These are phyloP conservation scores for Tetranychus piercei DNA, from an alignment of 2,888 invertebrate species.

Conservation along the genomic window DNA sequence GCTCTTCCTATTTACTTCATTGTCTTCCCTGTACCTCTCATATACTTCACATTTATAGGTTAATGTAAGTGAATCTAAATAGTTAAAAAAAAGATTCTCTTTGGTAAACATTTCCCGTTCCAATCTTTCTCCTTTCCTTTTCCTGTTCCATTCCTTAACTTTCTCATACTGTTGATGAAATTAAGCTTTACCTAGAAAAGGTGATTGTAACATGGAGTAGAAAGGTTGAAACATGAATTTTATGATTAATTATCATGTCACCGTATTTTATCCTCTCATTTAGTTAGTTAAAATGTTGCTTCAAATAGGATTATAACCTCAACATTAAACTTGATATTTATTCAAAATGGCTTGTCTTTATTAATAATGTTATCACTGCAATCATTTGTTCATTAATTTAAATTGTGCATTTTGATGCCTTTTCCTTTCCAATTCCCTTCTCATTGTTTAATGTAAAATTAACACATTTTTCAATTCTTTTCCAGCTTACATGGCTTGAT, in stretches of 20 bases:
- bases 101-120: neutral
- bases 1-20: conserved; percentile 2
- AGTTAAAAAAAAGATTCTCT: neutral
- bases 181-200: too few species aligned
- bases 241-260: neutral
- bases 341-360: neutral
- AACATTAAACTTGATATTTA: neutral
- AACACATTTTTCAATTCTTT: neutral
- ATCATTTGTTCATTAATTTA: neutral
- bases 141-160: neutral
- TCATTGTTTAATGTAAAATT: neutral
- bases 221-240: neutral
- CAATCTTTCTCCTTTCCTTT: neutral
- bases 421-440: neutral
- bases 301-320: neutral
- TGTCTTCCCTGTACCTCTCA: neutral
- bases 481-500: conserved; percentile 67
- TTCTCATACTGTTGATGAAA: neutral
- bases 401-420: neutral
- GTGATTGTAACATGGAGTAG: neutral
- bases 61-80: neutral
- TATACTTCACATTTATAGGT: neutral
- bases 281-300: neutral
- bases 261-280: too few species aligned
- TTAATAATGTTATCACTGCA: neutral